Evolutionary conservation across 2,797 vertebrate genomes (phyloP).

Genomic region (Novumbra hubbsi): DNA sequence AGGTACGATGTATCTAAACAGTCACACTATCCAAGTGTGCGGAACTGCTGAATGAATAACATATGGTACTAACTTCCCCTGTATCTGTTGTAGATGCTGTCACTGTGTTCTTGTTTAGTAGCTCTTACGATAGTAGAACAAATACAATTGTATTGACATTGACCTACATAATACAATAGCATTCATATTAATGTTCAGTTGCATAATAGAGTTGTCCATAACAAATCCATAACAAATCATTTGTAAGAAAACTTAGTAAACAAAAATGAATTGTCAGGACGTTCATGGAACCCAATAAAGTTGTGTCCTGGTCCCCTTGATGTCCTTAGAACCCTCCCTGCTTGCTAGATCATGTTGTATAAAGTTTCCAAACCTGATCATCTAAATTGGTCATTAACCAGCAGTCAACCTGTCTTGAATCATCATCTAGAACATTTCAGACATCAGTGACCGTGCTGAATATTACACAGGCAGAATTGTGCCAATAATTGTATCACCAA

Average conservation of each 20-base stretch:
- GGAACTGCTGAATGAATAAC: too few species aligned
- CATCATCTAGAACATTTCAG: background rate
- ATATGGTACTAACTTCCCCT: background rate
- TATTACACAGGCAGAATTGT: background rate
- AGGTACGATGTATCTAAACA: background rate
- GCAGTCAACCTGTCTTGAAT: background rate
- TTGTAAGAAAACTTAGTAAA: too few species aligned
- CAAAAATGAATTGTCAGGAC: too few species aligned
- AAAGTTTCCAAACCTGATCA: background rate
- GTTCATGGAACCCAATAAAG: too few species aligned
- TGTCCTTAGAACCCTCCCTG: too few species aligned
- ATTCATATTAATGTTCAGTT: background rate
- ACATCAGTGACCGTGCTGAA: background rate
- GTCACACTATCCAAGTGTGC: background rate
- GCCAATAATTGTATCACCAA: background rate
- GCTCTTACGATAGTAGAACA: background rate
- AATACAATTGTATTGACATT: background rate
- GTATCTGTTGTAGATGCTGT: background rate
- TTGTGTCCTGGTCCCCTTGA: too few species aligned
- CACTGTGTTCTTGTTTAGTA: background rate
- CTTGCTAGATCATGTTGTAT: background rate
- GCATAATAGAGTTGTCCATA: background rate
- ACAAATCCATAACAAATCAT: background rate
- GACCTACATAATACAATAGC: background rate
- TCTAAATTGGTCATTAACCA: background rate